Evolutionary conservation across 2,797 vertebrate species (phyloP), one percentile per base, ranked within the genome.

Genomic region (Naso thynnoides): DNA sequence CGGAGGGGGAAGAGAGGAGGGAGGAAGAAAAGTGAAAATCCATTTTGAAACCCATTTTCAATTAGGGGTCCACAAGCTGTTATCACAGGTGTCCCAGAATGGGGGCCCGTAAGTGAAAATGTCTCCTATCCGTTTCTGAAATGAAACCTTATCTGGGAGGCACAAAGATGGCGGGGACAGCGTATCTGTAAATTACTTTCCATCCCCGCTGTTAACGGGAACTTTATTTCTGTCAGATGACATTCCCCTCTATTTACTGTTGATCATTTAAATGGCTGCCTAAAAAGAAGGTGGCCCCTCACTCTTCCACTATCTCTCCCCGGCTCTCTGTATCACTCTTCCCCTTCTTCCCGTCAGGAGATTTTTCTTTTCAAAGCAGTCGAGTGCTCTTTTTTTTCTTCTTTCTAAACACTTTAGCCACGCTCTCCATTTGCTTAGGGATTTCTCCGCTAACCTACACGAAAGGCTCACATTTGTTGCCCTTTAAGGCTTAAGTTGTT

Each of bases 101-200:
- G 91, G 96, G 95, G 95, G 95, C 88, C 95, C 95, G 93, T 96
- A 96, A 98, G 97, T 96, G 96, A 96, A 98, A 98, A 98, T 97
- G 97, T 98, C 97, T 97, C 95, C 96, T 97, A 97, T 98, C 97
- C 97, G 96, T 97, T 93, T 98, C 96, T 97, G 97, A 98, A 99
- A 99, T 99, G 97, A 98, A 98, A 97, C 96, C 97, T 99, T 99
- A 99, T 99, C 98, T 96, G 95, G 91, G 90, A 93, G 93, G 95
- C 96, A 96, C 96, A 96, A 98, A 98, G 97, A 99, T 97, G 97
- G 96, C 95, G 93, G 95, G 96, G 97, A 98, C 97, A 96, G 95
- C 95, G 96, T 99, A 99, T 99, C 97, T 98, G 97, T 97, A 99
- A 99, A 99, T 99, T 97, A 99, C 97, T 98, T 99, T 99, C 97